A percentile compares a stretch with the other conserved stretches of the same genome.
These are phyloP conservation scores for Nesogale talazaci DNA, from an alignment of 2,113 vertebrate genomes.

Conservation along the genomic window DNA sequence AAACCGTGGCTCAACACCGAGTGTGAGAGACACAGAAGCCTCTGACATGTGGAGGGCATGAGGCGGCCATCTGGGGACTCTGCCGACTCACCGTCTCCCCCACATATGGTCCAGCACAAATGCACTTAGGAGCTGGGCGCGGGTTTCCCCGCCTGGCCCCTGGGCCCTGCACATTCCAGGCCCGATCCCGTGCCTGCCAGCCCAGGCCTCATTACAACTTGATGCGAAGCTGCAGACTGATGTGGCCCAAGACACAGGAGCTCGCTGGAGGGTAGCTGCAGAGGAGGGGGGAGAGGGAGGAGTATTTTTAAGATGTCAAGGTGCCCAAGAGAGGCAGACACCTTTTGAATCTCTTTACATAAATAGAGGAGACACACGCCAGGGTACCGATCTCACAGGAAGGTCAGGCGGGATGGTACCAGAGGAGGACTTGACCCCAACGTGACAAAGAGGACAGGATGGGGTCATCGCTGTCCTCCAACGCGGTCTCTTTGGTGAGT, in stretches of 20 bases:
- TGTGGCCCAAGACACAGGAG: constrained; percentile 42
- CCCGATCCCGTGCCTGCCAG: background rate
- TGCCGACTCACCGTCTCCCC: background rate
- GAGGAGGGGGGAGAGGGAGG: no score
- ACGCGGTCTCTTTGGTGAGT: no score
- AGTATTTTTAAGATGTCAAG: no score
- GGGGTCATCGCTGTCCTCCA: no score
- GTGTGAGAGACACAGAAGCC: background rate
- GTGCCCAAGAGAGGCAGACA: background rate
- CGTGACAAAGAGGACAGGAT: rapidly evolving
- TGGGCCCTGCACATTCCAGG: constrained; percentile 40
- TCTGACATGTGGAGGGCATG: background rate
- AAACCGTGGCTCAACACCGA: background rate
- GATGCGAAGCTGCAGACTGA: constrained; percentile 76
- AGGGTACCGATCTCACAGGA: background rate
- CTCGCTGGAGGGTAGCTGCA: background rate
- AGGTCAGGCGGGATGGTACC: background rate
- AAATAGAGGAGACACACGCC: background rate
- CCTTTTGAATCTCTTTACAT: background rate
- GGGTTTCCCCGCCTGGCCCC: constrained; percentile 16
- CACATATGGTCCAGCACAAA: background rate
- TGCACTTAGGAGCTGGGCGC: background rate
- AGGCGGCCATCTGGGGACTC: background rate
- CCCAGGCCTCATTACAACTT: constrained; percentile 66
- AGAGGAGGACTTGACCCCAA: no score